phyloP scores from a whole-genome alignment of 2,113 vertebrate genomes.

The Vulpes lagopus region DNA sequence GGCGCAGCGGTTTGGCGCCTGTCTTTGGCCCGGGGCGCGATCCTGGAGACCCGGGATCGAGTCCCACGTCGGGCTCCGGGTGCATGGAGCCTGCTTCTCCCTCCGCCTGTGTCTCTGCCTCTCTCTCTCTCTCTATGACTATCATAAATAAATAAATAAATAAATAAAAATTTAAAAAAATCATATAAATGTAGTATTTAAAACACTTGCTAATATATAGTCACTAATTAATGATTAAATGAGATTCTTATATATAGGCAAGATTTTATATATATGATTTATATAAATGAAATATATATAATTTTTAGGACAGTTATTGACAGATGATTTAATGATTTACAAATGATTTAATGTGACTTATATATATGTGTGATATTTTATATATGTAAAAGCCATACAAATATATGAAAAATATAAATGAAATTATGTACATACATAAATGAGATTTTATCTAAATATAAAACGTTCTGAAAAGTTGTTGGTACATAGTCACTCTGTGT shows the following conservation, averaged over 20 bases:
- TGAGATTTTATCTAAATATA: conserved; percentile 10
- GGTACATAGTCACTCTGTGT: neutral
- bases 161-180: too few species aligned
- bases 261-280: neutral
- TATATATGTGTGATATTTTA: neutral
- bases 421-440: neutral
- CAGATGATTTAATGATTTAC: neutral
- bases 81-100: too few species aligned
- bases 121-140: too few species aligned
- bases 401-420: conserved; percentile 2
- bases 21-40: too few species aligned
- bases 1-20: too few species aligned
- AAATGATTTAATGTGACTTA: conserved; percentile 16
- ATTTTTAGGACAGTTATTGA: neutral
- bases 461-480: conserved; percentile 24
- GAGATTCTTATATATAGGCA: neutral
- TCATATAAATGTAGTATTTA: neutral
- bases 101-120: too few species aligned
- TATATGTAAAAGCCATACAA: neutral
- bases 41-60: too few species aligned
- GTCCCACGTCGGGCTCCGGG: too few species aligned
- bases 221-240: conserved; percentile 6
- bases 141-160: too few species aligned
- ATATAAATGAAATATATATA: neutral
- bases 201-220: neutral